phyloP scores from a whole-genome alignment of 2,797 vertebrate species.

The Graptemys geographica region DNA sequence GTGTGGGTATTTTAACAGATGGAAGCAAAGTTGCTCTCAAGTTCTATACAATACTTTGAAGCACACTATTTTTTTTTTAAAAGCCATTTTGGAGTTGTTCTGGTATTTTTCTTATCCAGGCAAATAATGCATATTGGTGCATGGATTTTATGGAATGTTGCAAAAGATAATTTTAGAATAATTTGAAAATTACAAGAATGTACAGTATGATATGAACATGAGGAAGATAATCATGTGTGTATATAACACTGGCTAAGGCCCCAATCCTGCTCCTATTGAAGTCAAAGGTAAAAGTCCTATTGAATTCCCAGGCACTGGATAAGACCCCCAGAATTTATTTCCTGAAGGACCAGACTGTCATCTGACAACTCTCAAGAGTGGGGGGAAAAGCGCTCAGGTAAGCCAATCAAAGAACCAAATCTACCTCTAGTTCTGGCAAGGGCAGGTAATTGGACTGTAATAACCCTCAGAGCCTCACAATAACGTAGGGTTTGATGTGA shows the following conservation, averaged over 20 bases:
- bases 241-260: too few relatives aligned
- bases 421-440: background rate
- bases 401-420: background rate
- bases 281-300: background rate
- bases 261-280: background rate
- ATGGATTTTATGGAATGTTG: background rate
- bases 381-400: fast-evolving
- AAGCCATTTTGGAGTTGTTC: background rate
- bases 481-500: background rate
- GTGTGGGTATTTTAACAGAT: background rate
- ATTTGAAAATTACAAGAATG: background rate
- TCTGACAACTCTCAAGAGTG: background rate
- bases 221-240: background rate
- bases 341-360: background rate
- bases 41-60: background rate
- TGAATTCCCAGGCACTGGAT: background rate
- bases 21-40: background rate
- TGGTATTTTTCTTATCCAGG: background rate
- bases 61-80: background rate
- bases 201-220: background rate
- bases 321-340: background rate
- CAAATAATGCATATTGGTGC: fast-evolving
- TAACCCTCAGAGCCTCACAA: background rate
- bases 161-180: background rate
- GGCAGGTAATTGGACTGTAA: background rate